A percentile compares a stretch with the other conserved stretches of the same genome.
Conservation (phyloP, 2,113 vertebrate genomes). For the Ranitomeya imitator region DNA sequence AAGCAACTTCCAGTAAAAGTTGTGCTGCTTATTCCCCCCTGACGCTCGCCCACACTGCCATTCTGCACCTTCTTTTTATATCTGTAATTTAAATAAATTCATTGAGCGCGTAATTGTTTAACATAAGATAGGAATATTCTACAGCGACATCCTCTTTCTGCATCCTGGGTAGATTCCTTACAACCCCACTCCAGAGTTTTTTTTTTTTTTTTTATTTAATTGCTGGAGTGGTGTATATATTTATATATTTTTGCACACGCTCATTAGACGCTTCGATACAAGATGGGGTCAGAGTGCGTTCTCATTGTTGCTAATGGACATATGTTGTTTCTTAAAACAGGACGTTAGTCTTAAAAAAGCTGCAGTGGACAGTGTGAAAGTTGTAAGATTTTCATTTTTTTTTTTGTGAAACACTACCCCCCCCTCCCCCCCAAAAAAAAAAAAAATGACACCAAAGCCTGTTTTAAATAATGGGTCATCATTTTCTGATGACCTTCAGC, state of each 20-base stretch:
- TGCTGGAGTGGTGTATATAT: neutral
- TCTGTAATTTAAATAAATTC: neutral
- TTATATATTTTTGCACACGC: neutral
- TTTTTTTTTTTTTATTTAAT: neutral
- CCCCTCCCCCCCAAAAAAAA: too few relatives aligned
- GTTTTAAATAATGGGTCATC: too few relatives aligned
- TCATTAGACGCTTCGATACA: too few relatives aligned
- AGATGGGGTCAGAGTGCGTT: too few relatives aligned
- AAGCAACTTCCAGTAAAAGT: neutral
- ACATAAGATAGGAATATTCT: neutral
- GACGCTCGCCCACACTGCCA: neutral
- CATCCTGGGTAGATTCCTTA: neutral
- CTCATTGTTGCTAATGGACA: too few relatives aligned
- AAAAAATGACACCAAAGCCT: too few relatives aligned
- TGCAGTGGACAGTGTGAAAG: too few relatives aligned
- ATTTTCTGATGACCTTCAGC: too few relatives aligned
- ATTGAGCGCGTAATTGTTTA: neutral
- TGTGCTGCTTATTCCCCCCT: neutral
- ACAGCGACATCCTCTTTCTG: neutral
- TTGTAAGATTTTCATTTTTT: too few relatives aligned
- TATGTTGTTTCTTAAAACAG: too few relatives aligned
- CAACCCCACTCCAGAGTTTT: neutral
- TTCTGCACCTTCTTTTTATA: neutral
- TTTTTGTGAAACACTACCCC: too few relatives aligned
- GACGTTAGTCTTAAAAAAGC: too few relatives aligned